These are phyloP conservation scores for Drosophila ezoana DNA, from an alignment of 2,888 invertebrate genomes.

Conservation along the genomic window DNA sequence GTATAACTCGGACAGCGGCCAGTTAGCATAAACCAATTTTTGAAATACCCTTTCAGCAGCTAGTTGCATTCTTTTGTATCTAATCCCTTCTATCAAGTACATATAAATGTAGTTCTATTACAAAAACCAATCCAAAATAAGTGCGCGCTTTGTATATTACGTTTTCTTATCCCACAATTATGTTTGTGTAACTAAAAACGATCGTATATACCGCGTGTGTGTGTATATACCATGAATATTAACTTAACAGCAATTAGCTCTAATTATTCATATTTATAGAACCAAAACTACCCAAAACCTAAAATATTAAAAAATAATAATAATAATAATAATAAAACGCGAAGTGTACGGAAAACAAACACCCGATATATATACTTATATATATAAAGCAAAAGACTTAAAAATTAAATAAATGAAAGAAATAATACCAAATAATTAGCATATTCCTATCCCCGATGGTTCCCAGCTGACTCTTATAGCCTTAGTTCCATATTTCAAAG, in stretches of 20 bases:
- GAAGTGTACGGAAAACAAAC: constrained; percentile 63
- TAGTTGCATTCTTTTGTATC: constrained; percentile 50
- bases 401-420: constrained; percentile 80
- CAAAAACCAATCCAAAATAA: constrained; percentile 26
- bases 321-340: constrained; percentile 49
- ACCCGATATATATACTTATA: constrained; percentile 29
- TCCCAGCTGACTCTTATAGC: too few relatives aligned
- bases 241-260: constrained; percentile 79
- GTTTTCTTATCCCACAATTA: constrained; percentile 46
- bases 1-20: constrained; percentile 10
- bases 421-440: constrained; percentile 66
- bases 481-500: too few relatives aligned
- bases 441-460: background rate
- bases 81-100: constrained; percentile 46
- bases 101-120: constrained; percentile 40
- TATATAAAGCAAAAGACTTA: constrained; percentile 74
- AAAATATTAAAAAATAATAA: constrained; percentile 62
- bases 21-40: constrained; percentile 24
- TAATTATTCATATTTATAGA: constrained; percentile 79
- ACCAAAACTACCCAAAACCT: constrained; percentile 78
- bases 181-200: constrained; percentile 60
- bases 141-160: constrained; percentile 54
- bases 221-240: constrained; percentile 75
- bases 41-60: constrained; percentile 33
- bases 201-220: constrained; percentile 62